These are phyloP conservation scores for Physeter macrocephalus DNA, from an alignment of 2,113 vertebrate genomes.

Conservation along the genomic window DNA sequence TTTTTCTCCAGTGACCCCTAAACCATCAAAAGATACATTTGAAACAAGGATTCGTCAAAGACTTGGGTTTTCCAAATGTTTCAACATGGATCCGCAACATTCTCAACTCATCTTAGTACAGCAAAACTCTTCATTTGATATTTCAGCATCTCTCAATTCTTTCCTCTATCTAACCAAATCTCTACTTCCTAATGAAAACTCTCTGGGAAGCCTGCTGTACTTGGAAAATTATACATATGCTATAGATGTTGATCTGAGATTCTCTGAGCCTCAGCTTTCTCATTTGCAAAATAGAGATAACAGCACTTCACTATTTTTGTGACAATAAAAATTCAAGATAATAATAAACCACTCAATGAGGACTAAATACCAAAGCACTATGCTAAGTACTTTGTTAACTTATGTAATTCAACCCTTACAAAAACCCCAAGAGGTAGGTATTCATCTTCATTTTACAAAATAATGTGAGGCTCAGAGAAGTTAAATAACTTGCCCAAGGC, in stretches of 20 bases:
- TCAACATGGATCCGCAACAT: not conserved
- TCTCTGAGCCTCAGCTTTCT: not conserved
- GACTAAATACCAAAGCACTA: not conserved
- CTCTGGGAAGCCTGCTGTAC: not conserved
- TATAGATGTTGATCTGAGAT: not conserved
- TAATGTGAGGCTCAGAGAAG: not conserved
- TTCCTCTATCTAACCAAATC: not conserved
- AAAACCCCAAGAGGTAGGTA: not conserved
- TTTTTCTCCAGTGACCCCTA: not conserved
- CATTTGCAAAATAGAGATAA: not conserved
- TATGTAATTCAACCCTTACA: not conserved
- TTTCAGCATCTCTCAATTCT: not conserved
- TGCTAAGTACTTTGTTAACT: not conserved
- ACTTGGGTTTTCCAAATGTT: not conserved
- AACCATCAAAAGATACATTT: not conserved
- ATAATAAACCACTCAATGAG: not conserved
- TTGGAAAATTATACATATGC: not conserved
- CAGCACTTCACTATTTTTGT: not conserved
- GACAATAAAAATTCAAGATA: not conserved
- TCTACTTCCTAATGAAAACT: not conserved
- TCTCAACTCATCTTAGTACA: not conserved
- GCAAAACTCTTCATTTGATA: not conserved
- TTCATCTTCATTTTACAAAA: not conserved
- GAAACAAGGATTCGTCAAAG: not conserved
- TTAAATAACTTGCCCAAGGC: not conserved